Percentiles rank a stretch among this genome's conserved stretches.
Evolutionary conservation across 2,888 invertebrate genomes (phyloP).

Genomic region (Eurois occulta): DNA sequence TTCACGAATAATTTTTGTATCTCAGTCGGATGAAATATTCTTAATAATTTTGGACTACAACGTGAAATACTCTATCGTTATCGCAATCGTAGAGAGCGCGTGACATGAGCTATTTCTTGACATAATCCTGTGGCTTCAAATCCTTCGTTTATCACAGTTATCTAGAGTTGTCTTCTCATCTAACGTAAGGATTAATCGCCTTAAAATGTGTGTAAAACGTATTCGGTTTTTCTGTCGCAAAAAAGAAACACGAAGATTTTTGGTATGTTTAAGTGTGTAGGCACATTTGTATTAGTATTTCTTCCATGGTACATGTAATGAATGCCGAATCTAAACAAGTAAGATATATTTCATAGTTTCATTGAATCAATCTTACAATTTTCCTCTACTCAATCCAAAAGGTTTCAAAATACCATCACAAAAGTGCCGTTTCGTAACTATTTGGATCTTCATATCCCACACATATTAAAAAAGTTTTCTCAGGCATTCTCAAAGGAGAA

Average conservation of each 20-base stretch:
- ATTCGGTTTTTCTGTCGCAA: background rate
- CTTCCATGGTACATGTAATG: background rate
- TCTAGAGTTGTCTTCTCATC: constrained; percentile 21
- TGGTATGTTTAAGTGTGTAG: background rate
- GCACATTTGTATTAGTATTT: background rate
- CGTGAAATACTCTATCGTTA: constrained; percentile 23
- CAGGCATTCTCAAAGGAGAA: constrained; percentile 17
- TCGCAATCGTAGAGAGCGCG: constrained; percentile 14
- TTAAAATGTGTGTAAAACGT: background rate
- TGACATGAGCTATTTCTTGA: constrained; percentile 11
- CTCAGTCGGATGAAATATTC: background rate
- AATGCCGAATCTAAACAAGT: background rate
- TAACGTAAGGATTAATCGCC: constrained; percentile 25
- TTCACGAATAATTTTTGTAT: no score
- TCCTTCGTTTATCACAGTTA: constrained; percentile 39
- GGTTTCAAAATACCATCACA: no score
- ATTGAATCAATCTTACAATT: constrained; percentile 1
- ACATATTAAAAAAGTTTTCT: constrained; percentile 52
- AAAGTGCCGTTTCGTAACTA: no score
- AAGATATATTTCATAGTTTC: background rate
- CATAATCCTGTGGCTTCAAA: constrained; percentile 30
- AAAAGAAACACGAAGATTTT: background rate
- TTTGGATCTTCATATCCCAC: no score
- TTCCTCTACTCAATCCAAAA: constrained; percentile 13
- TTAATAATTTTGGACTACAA: background rate